Conservation (phyloP, 1,140 invertebrate genomes). For the Oreohelix idahoensis region DNA sequence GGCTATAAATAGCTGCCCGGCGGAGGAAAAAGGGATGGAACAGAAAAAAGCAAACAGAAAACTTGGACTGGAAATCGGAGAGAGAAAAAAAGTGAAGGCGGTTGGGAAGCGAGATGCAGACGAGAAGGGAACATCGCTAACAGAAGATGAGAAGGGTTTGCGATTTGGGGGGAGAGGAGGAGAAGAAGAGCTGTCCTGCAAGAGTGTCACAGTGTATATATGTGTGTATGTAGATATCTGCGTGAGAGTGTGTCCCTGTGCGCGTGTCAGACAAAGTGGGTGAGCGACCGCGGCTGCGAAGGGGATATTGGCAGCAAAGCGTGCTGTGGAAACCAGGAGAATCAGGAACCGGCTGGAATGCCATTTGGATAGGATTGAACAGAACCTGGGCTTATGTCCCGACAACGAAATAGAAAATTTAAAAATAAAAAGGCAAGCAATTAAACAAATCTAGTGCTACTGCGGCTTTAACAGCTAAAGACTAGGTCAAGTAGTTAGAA, state of each 20-base stretch:
- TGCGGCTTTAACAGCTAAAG: no score
- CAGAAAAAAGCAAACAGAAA: background rate
- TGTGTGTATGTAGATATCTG: background rate
- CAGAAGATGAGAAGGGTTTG: background rate
- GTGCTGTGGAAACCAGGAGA: background rate
- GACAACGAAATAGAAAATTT: background rate
- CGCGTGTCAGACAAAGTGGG: background rate
- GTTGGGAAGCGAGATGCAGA: background rate
- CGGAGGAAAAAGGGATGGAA: background rate
- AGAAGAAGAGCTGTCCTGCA: background rate
- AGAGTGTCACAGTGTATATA: background rate
- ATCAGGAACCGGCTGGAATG: background rate
- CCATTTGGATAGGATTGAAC: background rate
- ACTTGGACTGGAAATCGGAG: background rate
- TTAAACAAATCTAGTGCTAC: no score
- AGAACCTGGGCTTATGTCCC: background rate
- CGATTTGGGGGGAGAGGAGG: no score
- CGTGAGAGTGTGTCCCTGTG: background rate
- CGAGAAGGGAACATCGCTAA: background rate
- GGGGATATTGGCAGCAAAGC: background rate
- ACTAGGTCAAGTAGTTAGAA: no score
- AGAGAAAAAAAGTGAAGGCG: conserved; percentile 18
- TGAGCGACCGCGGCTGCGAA: background rate
- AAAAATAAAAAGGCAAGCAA: no score
- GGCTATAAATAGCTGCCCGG: conserved; percentile 5